Conservation (phyloP, 2,113 vertebrate genomes). For the Ivindomyrus marchei region DNA sequence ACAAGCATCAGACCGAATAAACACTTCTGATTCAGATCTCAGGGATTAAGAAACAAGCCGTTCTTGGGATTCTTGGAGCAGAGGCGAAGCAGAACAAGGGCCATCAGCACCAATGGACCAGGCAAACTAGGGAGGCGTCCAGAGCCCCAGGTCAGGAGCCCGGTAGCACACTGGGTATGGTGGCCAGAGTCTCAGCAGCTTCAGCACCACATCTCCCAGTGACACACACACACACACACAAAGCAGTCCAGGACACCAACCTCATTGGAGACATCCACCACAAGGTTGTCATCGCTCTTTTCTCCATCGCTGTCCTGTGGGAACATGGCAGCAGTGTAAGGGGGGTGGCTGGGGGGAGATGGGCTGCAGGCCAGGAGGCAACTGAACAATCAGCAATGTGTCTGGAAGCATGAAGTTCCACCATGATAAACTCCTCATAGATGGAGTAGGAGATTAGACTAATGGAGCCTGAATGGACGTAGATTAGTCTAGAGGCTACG, state of each 20-base stretch:
- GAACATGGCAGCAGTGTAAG: conserved; percentile 32
- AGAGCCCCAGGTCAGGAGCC: not conserved
- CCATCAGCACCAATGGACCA: not conserved
- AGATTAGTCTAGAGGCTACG: not conserved
- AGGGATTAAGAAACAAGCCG: not conserved
- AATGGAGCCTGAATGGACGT: not conserved
- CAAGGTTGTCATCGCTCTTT: conserved; percentile 77
- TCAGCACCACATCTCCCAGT: not conserved
- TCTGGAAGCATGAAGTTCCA: not conserved
- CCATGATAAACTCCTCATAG: not conserved
- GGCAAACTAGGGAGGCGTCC: not conserved
- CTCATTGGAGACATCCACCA: conserved; percentile 81
- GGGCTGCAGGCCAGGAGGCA: not conserved
- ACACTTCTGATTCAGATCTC: not conserved
- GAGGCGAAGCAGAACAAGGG: not conserved
- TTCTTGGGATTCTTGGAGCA: not conserved
- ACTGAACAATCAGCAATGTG: not conserved
- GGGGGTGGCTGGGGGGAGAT: not conserved
- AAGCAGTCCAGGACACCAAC: conserved; percentile 40
- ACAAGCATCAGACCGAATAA: not conserved
- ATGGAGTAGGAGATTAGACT: not conserved
- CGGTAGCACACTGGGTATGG: not conserved
- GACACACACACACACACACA: rapidly evolving
- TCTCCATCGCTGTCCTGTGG: conserved; percentile 75
- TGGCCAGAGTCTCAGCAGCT: not conserved